Percentiles rank a stretch among this genome's conserved stretches.
Conservation (phyloP, 2,113 vertebrate species). For the Ochotona princeps region DNA sequence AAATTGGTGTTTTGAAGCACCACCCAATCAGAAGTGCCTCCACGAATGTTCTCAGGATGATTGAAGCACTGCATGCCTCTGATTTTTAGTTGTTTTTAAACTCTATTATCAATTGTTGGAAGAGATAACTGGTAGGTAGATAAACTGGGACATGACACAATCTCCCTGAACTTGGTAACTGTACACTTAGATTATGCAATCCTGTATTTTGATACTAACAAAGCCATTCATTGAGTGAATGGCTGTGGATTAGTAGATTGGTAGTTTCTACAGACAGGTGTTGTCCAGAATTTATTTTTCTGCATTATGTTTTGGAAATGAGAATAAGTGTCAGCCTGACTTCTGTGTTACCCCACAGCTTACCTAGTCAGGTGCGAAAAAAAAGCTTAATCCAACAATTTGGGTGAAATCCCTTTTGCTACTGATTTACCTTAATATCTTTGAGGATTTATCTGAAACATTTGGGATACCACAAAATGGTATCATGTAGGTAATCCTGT, state of each 20-base stretch:
- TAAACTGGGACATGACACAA: not conserved
- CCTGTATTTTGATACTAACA: not conserved
- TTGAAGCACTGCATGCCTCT: not conserved
- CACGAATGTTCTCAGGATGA: not conserved
- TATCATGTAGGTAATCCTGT: not conserved
- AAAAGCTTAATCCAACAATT: not conserved
- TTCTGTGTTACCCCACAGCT: not conserved
- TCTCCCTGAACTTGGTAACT: not conserved
- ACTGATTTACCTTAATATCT: not conserved
- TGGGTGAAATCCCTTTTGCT: not conserved
- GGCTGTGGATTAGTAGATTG: not conserved
- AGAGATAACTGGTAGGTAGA: not conserved
- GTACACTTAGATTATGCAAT: not conserved
- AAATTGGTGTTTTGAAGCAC: not conserved
- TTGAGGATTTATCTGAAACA: not conserved
- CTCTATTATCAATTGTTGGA: not conserved
- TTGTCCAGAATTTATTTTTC: not conserved
- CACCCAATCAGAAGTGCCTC: accelerated
- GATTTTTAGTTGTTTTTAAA: not conserved
- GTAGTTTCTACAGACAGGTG: not conserved
- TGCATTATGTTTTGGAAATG: not conserved
- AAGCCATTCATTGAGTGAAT: not conserved
- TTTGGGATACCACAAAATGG: not conserved
- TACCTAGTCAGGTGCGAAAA: not conserved
- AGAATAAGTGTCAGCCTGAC: not conserved